Percentiles rank a stretch among this genome's conserved stretches.
phyloP scores from a whole-genome alignment of 2,113 vertebrate species.

The Indri indri region DNA sequence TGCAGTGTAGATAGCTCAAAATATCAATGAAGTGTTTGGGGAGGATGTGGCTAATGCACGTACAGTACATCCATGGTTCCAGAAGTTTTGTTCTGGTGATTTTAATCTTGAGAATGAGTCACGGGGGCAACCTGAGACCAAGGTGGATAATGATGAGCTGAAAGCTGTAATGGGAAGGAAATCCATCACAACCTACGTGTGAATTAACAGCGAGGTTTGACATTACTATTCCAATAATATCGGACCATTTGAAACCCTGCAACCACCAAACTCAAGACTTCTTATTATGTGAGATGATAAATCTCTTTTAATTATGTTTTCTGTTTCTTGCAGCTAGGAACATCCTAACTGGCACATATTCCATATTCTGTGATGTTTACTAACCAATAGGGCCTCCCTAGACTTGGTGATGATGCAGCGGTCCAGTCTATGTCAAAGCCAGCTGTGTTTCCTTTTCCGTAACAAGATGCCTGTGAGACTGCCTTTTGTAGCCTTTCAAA shows the following conservation, averaged over 20 bases:
- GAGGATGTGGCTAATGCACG: too few relatives aligned
- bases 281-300: background rate
- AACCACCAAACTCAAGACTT: background rate
- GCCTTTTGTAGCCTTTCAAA: background rate
- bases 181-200: too few relatives aligned
- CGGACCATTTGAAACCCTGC: background rate
- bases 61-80: too few relatives aligned
- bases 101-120: too few relatives aligned
- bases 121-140: too few relatives aligned
- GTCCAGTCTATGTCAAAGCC: background rate
- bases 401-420: background rate
- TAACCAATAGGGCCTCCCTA: background rate
- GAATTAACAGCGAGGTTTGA: too few relatives aligned
- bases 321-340: background rate
- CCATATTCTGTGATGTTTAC: background rate
- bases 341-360: background rate
- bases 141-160: too few relatives aligned
- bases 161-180: too few relatives aligned
- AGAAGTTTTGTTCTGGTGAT: too few relatives aligned
- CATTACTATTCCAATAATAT: too few relatives aligned
- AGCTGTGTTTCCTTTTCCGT: background rate
- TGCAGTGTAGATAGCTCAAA: too few relatives aligned
- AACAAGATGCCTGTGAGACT: background rate
- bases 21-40: too few relatives aligned
- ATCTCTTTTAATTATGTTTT: background rate